Conservation (phyloP, 2,888 invertebrate genomes). For the Sclerodermus sp. region DNA sequence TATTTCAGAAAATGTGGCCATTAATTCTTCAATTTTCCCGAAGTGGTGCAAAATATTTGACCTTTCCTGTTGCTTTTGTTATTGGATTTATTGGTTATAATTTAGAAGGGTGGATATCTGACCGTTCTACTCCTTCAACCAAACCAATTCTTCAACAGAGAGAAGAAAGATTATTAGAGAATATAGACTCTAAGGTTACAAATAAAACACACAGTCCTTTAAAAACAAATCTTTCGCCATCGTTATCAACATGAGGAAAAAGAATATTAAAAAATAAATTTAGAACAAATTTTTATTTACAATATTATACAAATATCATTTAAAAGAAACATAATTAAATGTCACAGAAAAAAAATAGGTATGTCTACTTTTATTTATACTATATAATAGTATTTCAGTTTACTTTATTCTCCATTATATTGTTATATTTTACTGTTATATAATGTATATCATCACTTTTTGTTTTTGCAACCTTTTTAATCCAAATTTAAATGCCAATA, state of each 20-base stretch:
- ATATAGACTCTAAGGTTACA: constrained; percentile 28
- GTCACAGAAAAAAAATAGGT: constrained; percentile 1
- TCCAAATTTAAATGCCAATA: no score
- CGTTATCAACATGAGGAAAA: constrained; percentile 37
- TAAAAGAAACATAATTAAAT: not conserved
- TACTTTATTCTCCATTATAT: no score
- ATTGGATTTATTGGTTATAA: constrained; percentile 88
- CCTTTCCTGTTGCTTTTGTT: constrained; percentile 79
- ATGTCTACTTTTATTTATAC: no score
- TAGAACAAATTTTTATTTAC: no score
- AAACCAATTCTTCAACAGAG: constrained; percentile 48
- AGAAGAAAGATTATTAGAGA: constrained; percentile 44
- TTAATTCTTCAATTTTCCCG: constrained; percentile 68
- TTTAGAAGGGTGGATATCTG: constrained; percentile 73
- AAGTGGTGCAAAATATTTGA: constrained; percentile 76
- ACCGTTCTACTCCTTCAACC: constrained; percentile 70
- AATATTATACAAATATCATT: constrained; percentile 4
- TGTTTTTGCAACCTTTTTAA: no score
- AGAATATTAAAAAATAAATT: not conserved
- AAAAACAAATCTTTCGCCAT: constrained; percentile 54
- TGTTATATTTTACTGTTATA: no score
- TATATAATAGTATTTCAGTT: no score
- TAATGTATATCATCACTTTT: no score
- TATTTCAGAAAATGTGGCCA: constrained; percentile 72
- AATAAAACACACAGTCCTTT: constrained; percentile 46